These are phyloP conservation scores for Pherbina coryleti DNA, from an alignment of 2,888 invertebrate genomes.

Conservation along the genomic window DNA sequence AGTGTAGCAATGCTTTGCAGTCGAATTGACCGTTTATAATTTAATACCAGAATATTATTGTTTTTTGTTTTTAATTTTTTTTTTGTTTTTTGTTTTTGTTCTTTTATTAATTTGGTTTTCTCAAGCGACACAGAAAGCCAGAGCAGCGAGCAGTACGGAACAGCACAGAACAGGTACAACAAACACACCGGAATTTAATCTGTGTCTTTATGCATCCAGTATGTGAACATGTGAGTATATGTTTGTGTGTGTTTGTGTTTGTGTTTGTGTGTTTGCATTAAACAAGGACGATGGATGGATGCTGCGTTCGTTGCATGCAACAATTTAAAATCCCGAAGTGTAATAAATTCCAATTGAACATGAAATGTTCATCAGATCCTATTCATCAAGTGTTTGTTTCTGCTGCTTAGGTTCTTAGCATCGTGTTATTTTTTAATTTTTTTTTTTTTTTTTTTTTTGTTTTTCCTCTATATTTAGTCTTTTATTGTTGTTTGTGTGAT, in stretches of 20 bases:
- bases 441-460: background rate
- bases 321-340: conserved; percentile 26
- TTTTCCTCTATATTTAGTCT: background rate
- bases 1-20: too few species aligned
- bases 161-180: too few species aligned
- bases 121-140: too few species aligned
- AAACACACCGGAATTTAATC: too few species aligned
- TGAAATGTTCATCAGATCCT: conserved; percentile 33
- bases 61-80: too few species aligned
- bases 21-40: too few species aligned
- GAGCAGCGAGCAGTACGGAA: too few species aligned
- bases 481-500: background rate
- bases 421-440: background rate
- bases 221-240: too few species aligned
- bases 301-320: conserved; percentile 15
- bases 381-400: conserved; percentile 29
- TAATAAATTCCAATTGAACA: conserved; percentile 36
- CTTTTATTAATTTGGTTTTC: too few species aligned
- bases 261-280: background rate
- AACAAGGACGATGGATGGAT: background rate
- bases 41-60: too few species aligned
- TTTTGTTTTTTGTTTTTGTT: too few species aligned
- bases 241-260: background rate
- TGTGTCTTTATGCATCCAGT: too few species aligned
- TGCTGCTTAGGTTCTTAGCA: background rate